Base-by-base conservation (phyloP, 2,113 vertebrate species). In the Phrynocephalus versicolor region DNA sequence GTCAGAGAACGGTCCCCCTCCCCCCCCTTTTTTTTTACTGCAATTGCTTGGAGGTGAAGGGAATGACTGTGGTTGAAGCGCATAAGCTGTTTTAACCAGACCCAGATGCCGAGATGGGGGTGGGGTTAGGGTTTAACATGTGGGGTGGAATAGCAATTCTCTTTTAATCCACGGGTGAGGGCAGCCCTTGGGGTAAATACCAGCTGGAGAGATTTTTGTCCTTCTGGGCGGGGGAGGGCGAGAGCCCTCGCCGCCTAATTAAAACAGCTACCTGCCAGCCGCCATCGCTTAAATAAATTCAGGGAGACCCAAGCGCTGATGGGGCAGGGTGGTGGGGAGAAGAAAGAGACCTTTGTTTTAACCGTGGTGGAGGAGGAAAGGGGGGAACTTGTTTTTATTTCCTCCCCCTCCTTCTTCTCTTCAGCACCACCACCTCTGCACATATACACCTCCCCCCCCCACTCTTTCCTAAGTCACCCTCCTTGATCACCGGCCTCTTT, bases 41-140 rank as follows among this genome's bases (percentile, higher is more conserved):
- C 93, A 95, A 95, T 85, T 74, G 57, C 77, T 80, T 39, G 37
- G 93, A 83, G 93, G 96, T 94, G 92, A 87, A 80, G 86, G 93
- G 92, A 93, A 82, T 33, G 85, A 79, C 89, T 92, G 81, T 82
- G 89, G 85, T 87, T 58, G 83, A 81, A 83, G 87, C 83, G 84
- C 88, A 77, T 92, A 91, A 94, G 90, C 92, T 92, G 91, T 96
- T 90, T 92, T 96, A 95, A 96, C 95, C 87, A 93, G 92, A 94
- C 95, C 93, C 96, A 95, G 96, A 95, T 96, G 95, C 55, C 71
- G 87, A 82, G 69, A 84, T 45, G 69, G 84, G 87, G 79, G 89
- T 30, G 58, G 18, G 23, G 33, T 55, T 33, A 55, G 35, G 85
- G 87, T 90, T 51, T 73, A n/a, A 83, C 33, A 41, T 60, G 25